Conservation (phyloP, 1,140 invertebrate genomes). For the Macrostomum lignano region DNA sequence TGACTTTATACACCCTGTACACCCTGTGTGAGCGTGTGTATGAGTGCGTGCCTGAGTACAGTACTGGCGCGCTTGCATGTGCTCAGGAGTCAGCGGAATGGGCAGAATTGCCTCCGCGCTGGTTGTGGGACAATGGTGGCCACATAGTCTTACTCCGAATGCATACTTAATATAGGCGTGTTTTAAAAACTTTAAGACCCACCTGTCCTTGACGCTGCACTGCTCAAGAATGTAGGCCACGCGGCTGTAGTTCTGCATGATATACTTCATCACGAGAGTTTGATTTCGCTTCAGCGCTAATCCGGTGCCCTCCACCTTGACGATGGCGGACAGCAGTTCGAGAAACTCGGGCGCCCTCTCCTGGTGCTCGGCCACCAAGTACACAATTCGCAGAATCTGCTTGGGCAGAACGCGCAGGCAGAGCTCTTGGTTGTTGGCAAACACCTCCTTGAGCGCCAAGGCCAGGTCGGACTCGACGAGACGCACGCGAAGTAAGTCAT, state of each 20-base stretch:
- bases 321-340: constrained; percentile 9
- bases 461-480: constrained; percentile 15
- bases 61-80: no score
- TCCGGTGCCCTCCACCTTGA: constrained; percentile 9
- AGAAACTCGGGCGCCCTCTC: constrained; percentile 10
- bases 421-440: constrained; percentile 8
- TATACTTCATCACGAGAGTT: constrained; percentile 10
- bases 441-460: constrained; percentile 8
- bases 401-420: constrained; percentile 9
- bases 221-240: constrained; percentile 10
- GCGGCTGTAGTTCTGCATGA: constrained; percentile 9
- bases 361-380: constrained; percentile 6
- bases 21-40: no score
- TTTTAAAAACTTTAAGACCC: no score
- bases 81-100: no score
- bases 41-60: no score
- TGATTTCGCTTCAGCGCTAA: constrained; percentile 10
- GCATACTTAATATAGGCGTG: no score
- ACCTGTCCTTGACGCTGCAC: no score
- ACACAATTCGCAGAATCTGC: constrained; percentile 9
- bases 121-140: no score
- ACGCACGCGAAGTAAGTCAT: constrained; percentile 14
- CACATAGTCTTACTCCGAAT: no score
- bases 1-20: no score
- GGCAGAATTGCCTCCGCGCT: no score